Evolutionary conservation across 2,797 vertebrate genomes (phyloP).

Genomic region (Chiroxiphia lanceolata): DNA sequence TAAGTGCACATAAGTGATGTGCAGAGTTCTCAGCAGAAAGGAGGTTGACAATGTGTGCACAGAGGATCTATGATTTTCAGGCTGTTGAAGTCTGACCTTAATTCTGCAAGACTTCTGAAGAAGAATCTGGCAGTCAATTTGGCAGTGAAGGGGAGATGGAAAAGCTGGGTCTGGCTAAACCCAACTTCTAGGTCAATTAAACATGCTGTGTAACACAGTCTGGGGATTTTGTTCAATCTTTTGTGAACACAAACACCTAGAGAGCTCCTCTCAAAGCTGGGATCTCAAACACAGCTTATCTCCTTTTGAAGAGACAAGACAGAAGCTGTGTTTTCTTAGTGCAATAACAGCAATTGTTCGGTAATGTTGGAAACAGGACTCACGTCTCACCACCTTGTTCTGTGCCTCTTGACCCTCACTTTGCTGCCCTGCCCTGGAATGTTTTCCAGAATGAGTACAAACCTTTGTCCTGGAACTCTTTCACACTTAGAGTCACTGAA

Average conservation of each 20-base stretch:
- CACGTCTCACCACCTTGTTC: not conserved
- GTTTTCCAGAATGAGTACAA: not conserved
- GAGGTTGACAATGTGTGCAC: rapidly evolving
- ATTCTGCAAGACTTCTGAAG: not conserved
- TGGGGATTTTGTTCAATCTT: not conserved
- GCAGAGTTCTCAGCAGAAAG: not conserved
- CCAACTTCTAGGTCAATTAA: not conserved
- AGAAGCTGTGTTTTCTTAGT: not conserved
- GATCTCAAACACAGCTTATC: not conserved
- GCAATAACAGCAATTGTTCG: not conserved
- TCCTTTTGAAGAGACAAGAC: not conserved
- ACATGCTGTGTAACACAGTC: not conserved
- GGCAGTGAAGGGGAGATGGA: not conserved
- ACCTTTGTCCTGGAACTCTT: not conserved
- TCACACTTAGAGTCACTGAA: not conserved
- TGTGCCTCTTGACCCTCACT: not conserved
- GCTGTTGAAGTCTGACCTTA: not conserved
- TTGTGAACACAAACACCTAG: not conserved
- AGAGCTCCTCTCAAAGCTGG: not conserved
- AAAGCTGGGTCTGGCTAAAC: not conserved
- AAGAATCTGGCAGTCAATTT: not conserved
- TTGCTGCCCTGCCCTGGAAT: not conserved
- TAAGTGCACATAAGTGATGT: rapidly evolving
- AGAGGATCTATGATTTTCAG: not conserved
- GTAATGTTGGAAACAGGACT: not conserved